Conservation (phyloP, 2,888 invertebrate species). For the Caenorhabditis macrosperma region DNA sequence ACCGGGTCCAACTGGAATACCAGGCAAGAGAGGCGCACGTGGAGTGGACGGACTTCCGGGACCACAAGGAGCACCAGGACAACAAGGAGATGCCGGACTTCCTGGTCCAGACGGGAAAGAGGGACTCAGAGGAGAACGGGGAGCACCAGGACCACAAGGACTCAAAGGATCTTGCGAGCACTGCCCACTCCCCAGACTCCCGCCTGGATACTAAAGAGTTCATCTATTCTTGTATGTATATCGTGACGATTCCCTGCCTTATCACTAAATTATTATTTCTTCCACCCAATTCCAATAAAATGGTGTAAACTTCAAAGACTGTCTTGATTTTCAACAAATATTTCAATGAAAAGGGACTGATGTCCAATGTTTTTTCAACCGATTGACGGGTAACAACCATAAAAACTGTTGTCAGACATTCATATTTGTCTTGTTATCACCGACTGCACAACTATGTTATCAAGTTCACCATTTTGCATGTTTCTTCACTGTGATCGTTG, state of each 20-base stretch:
- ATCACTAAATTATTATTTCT: conserved; percentile 9
- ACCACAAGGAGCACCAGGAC: conserved; percentile 64
- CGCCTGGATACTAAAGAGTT: conserved; percentile 63
- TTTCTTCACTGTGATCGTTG: conserved; percentile 8
- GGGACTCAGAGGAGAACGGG: conserved; percentile 60
- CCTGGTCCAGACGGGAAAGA: conserved; percentile 66
- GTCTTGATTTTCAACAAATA: conserved; percentile 16
- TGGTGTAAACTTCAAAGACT: neutral
- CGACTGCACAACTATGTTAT: conserved; percentile 26
- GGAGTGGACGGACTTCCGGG: conserved; percentile 67
- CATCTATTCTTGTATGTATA: conserved; percentile 42
- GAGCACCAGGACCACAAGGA: conserved; percentile 65
- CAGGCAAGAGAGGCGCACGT: conserved; percentile 62
- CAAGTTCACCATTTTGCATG: conserved; percentile 15
- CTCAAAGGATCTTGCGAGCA: conserved; percentile 68
- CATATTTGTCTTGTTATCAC: conserved; percentile 2
- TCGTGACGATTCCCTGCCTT: conserved; percentile 2
- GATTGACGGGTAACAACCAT: conserved; percentile 34
- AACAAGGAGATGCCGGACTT: conserved; percentile 62
- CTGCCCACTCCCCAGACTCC: conserved; percentile 67
- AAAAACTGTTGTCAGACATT: conserved; percentile 41
- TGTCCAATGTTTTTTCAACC: conserved; percentile 11
- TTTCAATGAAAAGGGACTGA: conserved; percentile 22
- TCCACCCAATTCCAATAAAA: conserved; percentile 22
- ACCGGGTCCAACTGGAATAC: conserved; percentile 63